Evolutionary conservation across 2,888 invertebrate genomes (phyloP), one percentile per base, ranked within the genome.

Genomic region (Stenotaenia linearis): DNA sequence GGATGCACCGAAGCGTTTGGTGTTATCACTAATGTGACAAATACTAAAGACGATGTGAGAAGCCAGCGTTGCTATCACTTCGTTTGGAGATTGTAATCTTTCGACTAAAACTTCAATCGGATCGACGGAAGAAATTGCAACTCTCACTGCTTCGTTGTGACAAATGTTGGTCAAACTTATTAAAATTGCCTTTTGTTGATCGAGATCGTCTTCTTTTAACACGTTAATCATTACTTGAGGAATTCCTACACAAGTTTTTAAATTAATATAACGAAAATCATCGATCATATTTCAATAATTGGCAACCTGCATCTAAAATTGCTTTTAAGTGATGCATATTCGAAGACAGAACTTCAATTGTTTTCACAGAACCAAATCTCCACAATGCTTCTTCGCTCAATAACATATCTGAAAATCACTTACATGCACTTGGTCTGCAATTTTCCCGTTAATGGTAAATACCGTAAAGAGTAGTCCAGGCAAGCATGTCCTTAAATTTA

Each of bases 401-500:
- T 23, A 78, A 50, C 78, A 78, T 78, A 50, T 78, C 78, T 78
- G 10, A 77, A 77, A 77, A 9, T 18, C 40, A 77, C 12, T 18
- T 3, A 74, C 4, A 32, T 32, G 4, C 9, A 6, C 9, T 32
- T 32, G 9, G 9, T 32, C 9, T 6, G 4, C 9, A 32, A 32
- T 32, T 6, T 32, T 32, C 9, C 9, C 9, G 4, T 32, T 32
- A 6, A 32, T 32, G 32, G 4, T 32, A 9, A 50, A 5, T 50
- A 50, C 78, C 78, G n/a, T 23, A 40, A n/a, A 78, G 32, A 28
- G 78, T 78, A 15, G 45, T 40, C 78, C 78, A 78, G 10, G 78
- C 78, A 5, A 78, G 12, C 78, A 78, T 78, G 50, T 78, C 78
- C 50, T 40, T 23, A 15, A 45, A 78, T 25, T 78, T 40, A 0